These are phyloP conservation scores for Opisthocomus hoazin DNA, from an alignment of 2,113 vertebrate species.

Conservation along the genomic window DNA sequence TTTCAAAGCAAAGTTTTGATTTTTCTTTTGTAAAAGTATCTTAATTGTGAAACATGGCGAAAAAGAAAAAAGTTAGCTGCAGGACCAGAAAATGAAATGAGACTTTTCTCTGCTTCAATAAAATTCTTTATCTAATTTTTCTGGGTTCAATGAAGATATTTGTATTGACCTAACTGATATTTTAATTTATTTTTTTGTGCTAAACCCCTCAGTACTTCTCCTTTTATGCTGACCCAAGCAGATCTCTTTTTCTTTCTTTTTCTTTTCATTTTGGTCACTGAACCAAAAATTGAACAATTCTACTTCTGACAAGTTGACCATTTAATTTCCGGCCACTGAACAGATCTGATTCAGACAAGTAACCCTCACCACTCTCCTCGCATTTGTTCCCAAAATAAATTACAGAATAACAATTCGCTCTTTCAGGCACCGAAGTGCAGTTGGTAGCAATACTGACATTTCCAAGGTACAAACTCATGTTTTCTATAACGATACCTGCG, in stretches of 20 bases:
- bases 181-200: conserved; percentile 43
- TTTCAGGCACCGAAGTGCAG: neutral
- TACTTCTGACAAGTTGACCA: conserved; percentile 61
- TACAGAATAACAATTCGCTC: neutral
- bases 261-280: conserved; percentile 60
- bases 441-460: neutral
- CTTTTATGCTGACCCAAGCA: conserved; percentile 25
- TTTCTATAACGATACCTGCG: neutral
- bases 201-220: neutral
- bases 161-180: conserved; percentile 51
- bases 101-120: conserved; percentile 38
- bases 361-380: neutral
- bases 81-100: conserved; percentile 16
- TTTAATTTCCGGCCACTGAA: conserved; percentile 65
- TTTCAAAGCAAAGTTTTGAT: neutral
- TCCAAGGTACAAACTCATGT: neutral
- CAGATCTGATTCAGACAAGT: conserved; percentile 45
- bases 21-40: neutral
- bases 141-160: conserved; percentile 55
- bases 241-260: conserved; percentile 48
- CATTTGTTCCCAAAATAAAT: conserved; percentile 48
- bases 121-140: conserved; percentile 33
- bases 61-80: neutral
- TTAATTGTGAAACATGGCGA: conserved; percentile 2
- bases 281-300: conserved; percentile 54